Percentiles rank a stretch among this genome's conserved stretches.
Evolutionary conservation across 1,140 invertebrate genomes (phyloP).

Genomic region (Meteorus sp.): DNA sequence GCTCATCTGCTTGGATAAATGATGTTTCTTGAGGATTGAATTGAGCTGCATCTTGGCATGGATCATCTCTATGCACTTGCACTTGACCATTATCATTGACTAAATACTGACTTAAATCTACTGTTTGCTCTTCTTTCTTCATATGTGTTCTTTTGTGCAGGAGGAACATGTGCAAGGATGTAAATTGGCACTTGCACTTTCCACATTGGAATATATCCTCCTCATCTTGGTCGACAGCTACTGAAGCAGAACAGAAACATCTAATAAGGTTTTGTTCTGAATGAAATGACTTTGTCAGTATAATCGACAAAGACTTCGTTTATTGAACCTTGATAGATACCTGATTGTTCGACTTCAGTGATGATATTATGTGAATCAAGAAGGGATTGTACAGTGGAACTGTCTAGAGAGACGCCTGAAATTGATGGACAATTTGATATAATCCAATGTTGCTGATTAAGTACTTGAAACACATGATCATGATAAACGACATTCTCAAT

Average conservation of each 20-base stretch:
- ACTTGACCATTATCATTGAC: conserved; percentile 43
- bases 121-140: conserved; percentile 46
- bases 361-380: conserved; percentile 52
- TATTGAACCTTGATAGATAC: conserved; percentile 29
- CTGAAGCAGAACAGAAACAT: conserved; percentile 18
- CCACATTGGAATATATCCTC: conserved; percentile 72
- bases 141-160: conserved; percentile 63
- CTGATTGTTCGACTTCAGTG: conserved; percentile 52
- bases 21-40: conserved; percentile 48
- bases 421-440: conserved; percentile 6
- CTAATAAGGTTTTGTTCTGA: conserved; percentile 2
- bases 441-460: background rate
- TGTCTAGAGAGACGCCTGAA: conserved; percentile 51
- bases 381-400: conserved; percentile 52
- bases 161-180: conserved; percentile 62
- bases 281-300: background rate
- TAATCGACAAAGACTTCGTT: background rate
- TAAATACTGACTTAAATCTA: conserved; percentile 53
- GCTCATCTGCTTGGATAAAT: conserved; percentile 46
- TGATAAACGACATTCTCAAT: conserved; percentile 11
- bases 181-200: conserved; percentile 69
- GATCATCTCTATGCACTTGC: conserved; percentile 40
- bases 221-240: conserved; percentile 61
- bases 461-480: background rate
- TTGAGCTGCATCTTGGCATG: conserved; percentile 39